These are phyloP conservation scores for Crossoptilon crossoptilon DNA, from an alignment of 2,797 vertebrate species.

Conservation along the genomic window DNA sequence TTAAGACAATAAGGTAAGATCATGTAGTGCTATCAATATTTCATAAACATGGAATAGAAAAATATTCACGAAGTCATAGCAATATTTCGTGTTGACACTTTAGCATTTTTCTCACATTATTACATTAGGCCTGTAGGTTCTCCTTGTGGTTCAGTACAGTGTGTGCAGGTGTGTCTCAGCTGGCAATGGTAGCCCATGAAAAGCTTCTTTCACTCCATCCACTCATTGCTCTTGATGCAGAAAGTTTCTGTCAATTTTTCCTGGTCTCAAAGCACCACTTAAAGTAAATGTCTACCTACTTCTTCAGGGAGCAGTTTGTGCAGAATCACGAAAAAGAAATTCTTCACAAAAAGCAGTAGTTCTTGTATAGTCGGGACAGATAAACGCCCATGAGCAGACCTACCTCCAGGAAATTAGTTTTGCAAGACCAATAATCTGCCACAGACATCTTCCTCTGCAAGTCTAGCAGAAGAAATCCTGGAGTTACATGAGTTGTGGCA, in stretches of 20 bases:
- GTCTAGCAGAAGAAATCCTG: not conserved
- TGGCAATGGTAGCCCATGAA: rapidly evolving
- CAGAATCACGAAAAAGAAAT: not conserved
- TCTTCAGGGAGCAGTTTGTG: not conserved
- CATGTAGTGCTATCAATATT: not conserved
- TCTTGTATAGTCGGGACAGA: not conserved
- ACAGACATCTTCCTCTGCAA: not conserved
- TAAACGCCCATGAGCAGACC: not conserved
- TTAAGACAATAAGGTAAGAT: not conserved
- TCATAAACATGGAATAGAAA: not conserved
- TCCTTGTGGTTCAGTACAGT: rapidly evolving
- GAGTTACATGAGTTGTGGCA: rapidly evolving
- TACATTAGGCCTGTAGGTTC: not conserved
- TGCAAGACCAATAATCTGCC: not conserved
- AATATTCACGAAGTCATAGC: not conserved
- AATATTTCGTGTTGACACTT: not conserved
- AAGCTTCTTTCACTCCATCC: not conserved
- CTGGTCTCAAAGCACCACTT: not conserved
- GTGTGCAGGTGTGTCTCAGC: not conserved
- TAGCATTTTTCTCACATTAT: not conserved
- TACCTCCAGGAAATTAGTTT: not conserved
- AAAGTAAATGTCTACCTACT: rapidly evolving
- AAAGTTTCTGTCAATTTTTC: not conserved
- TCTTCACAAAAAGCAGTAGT: not conserved
- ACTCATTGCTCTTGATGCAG: not conserved